Conservation (phyloP, 2,113 vertebrate species). For the Channa maculata region DNA sequence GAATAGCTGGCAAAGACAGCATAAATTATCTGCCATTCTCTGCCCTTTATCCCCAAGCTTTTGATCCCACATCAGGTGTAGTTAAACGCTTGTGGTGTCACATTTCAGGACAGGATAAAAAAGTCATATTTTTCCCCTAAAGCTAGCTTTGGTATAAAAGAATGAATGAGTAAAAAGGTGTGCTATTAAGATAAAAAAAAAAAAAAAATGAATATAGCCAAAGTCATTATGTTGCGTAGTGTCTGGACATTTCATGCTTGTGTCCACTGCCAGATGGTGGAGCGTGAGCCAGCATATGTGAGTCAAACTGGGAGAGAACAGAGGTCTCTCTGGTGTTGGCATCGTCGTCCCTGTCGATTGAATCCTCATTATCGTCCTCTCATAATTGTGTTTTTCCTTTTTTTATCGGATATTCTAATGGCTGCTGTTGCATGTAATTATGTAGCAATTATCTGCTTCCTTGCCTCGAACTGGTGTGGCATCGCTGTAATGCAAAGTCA, state of each 20-base stretch:
- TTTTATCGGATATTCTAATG: constrained; percentile 76
- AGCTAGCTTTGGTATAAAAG: constrained; percentile 13
- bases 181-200: constrained; percentile 34
- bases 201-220: constrained; percentile 12
- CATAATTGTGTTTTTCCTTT: constrained; percentile 72
- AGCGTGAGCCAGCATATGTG: constrained; percentile 77
- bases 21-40: constrained; percentile 42
- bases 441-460: constrained; percentile 80
- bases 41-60: constrained; percentile 40
- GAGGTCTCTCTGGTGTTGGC: constrained; percentile 70
- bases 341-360: constrained; percentile 65
- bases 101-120: constrained; percentile 21
- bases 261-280: constrained; percentile 77
- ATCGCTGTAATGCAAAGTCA: constrained; percentile 63
- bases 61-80: constrained; percentile 40
- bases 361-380: constrained; percentile 77
- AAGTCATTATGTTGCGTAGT: constrained; percentile 41
- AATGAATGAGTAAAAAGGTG: constrained; percentile 24
- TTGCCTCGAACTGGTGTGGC: constrained; percentile 69
- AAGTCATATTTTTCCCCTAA: constrained; percentile 1
- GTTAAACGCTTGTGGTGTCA: constrained; percentile 30
- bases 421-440: constrained; percentile 81
- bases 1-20: constrained; percentile 22
- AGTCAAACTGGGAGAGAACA: constrained; percentile 72
- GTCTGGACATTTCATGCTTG: constrained; percentile 61